phyloP scores from a whole-genome alignment of 2,888 invertebrate species.

The Pinctada fucata region DNA sequence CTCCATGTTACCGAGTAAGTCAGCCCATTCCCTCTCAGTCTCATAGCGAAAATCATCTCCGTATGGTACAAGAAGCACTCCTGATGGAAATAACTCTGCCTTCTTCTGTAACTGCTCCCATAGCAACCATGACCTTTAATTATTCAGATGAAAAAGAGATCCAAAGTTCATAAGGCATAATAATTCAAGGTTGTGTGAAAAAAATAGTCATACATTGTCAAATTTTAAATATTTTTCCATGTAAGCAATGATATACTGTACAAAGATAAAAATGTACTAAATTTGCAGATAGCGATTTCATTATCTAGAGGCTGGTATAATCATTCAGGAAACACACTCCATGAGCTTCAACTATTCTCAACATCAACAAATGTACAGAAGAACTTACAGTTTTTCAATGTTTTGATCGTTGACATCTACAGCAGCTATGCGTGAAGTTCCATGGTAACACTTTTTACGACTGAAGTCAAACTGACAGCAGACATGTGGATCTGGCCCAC shows the following conservation, averaged over 20 bases:
- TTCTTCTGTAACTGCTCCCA: conserved; percentile 76
- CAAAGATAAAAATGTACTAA: no score
- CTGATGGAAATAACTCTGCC: conserved; percentile 69
- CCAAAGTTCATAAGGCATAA: not conserved
- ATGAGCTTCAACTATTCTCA: no score
- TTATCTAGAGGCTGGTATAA: no score
- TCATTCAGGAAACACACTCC: no score
- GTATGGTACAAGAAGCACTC: conserved; percentile 73
- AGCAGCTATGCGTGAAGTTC: conserved; percentile 90
- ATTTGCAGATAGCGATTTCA: no score
- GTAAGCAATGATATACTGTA: no score
- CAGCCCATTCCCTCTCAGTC: conserved; percentile 66
- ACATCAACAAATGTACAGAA: not conserved
- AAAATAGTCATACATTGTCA: not conserved
- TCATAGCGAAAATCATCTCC: conserved; percentile 77
- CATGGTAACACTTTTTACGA: conserved; percentile 89
- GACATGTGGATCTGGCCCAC: conserved; percentile 95
- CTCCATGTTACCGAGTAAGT: conserved; percentile 71
- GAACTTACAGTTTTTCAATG: conserved; percentile 85
- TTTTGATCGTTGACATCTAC: conserved; percentile 88
- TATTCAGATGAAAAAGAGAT: not conserved
- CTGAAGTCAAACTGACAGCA: conserved; percentile 99
- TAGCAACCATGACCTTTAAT: conserved; percentile 51
- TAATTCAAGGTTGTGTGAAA: not conserved
- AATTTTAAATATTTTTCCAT: no score